phyloP scores from a whole-genome alignment of 2,797 vertebrate species.

The Anas capensis region DNA sequence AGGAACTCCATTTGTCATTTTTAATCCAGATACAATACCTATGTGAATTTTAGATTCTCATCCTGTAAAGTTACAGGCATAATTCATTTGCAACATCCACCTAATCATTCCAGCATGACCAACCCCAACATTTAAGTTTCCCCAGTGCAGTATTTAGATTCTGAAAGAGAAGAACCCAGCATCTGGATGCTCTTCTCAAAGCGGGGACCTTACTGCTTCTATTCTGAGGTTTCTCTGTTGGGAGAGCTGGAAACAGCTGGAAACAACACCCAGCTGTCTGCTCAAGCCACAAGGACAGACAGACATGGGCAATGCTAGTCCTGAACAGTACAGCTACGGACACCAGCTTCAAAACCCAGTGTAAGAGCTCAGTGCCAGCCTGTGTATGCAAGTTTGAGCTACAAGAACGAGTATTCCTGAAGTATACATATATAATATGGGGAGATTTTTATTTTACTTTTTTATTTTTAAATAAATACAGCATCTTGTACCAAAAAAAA shows the following conservation, averaged over 20 bases:
- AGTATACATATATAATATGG: not conserved
- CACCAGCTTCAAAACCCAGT: fast-evolving
- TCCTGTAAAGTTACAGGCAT: not conserved
- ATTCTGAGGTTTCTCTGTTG: not conserved
- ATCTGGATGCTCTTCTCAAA: not conserved
- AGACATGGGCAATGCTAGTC: fast-evolving
- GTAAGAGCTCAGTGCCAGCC: not conserved
- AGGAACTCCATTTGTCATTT: not conserved
- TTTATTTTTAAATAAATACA: not conserved
- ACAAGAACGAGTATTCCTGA: not conserved
- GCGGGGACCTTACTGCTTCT: not conserved
- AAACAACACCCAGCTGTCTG: not conserved
- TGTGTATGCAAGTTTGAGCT: not conserved
- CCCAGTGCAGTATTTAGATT: not conserved
- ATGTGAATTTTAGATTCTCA: not conserved
- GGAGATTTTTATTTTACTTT: not conserved
- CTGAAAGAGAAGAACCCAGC: not conserved
- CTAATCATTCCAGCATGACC: not conserved
- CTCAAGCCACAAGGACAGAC: not conserved
- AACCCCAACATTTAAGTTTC: not conserved
- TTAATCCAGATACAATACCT: not conserved
- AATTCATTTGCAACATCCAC: not conserved
- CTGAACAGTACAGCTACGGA: not conserved
- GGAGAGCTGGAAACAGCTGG: not conserved
- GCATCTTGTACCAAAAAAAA: not conserved